Percentiles rank a stretch among this genome's conserved stretches.
Evolutionary conservation across 2,113 vertebrate species (phyloP).

Genomic region (Crotalus helleri): DNA sequence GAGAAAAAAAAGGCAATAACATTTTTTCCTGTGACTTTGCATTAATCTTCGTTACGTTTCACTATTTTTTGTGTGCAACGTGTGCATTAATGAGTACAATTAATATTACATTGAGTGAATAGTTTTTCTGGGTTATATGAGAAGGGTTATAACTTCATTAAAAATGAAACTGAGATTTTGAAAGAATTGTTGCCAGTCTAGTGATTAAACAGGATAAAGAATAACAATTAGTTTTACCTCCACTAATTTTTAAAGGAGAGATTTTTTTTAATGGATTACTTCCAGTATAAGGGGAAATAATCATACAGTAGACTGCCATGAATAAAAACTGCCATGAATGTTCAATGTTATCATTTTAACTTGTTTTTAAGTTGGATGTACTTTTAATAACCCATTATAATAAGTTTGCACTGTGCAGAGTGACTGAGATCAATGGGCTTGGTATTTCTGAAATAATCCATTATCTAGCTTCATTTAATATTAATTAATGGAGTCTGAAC

Average conservation of each 20-base stretch:
- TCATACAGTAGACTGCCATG: background rate
- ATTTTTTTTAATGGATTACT: background rate
- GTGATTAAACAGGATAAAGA: constrained; percentile 2
- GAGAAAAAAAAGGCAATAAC: background rate
- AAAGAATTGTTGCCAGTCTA: constrained; percentile 43
- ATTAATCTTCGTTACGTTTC: background rate
- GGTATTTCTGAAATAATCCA: background rate
- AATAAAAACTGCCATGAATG: background rate
- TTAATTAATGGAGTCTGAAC: background rate
- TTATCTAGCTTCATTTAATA: background rate
- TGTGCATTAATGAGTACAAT: background rate
- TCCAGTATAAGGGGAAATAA: background rate
- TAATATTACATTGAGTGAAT: background rate
- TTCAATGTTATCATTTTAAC: background rate
- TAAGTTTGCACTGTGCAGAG: background rate
- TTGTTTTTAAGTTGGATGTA: background rate
- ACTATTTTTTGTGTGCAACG: background rate
- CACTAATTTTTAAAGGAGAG: background rate
- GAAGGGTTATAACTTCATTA: background rate
- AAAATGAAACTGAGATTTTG: background rate
- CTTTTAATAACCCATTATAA: background rate
- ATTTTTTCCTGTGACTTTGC: background rate
- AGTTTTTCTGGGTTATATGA: background rate
- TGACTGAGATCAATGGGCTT: background rate
- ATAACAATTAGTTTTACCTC: background rate